These are phyloP conservation scores for Fringilla coelebs DNA, from an alignment of 2,797 vertebrate species.

Conservation along the genomic window DNA sequence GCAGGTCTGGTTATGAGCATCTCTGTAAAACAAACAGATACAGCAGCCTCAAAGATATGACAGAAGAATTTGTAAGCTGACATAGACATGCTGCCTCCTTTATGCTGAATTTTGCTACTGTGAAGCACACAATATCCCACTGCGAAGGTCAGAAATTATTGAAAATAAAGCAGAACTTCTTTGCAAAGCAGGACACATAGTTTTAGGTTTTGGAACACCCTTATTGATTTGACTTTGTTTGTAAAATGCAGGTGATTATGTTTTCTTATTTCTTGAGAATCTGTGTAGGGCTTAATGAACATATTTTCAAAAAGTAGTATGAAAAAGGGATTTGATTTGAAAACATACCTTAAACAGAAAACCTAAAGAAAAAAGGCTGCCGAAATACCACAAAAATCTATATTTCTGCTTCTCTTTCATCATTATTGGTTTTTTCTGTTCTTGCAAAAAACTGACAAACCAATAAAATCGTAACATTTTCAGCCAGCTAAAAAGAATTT, in stretches of 20 bases:
- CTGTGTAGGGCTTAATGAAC: not conserved
- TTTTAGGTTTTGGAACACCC: not conserved
- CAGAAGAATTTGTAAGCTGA: not conserved
- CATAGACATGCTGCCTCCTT: fast-evolving
- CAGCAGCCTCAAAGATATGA: not conserved
- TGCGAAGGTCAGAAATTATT: not conserved
- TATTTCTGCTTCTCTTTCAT: not conserved
- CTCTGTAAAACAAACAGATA: not conserved
- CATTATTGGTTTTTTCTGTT: not conserved
- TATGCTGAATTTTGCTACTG: not conserved
- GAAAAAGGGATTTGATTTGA: not conserved
- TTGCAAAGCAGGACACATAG: not conserved
- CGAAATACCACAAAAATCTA: not conserved
- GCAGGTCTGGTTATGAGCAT: not conserved
- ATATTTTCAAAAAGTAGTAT: not conserved
- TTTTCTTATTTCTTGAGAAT: not conserved
- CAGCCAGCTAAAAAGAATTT: not conserved
- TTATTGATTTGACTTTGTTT: not conserved
- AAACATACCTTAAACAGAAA: not conserved
- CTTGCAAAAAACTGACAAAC: not conserved
- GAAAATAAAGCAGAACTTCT: not conserved
- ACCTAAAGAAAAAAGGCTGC: not conserved
- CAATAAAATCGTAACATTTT: not conserved
- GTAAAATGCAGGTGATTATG: not conserved
- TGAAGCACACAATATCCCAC: not conserved